These are phyloP conservation scores for Nyctereutes procyonoides DNA, from an alignment of 2,113 vertebrate genomes.

Conservation along the genomic window DNA sequence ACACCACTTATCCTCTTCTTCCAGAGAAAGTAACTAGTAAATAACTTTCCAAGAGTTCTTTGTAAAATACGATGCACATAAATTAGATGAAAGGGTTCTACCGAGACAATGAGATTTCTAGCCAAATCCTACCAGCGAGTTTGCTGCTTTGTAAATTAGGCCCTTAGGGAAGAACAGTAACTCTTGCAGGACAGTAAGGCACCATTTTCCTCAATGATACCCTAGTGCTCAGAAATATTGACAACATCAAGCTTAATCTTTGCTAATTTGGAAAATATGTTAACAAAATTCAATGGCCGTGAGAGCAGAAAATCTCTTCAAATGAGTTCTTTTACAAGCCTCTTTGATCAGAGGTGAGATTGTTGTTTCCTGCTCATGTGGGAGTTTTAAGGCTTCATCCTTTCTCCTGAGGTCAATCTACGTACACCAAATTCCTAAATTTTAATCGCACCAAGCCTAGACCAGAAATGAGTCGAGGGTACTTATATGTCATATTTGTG, in stretches of 20 bases:
- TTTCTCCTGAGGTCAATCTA: conserved; percentile 23
- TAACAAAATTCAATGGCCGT: conserved; percentile 34
- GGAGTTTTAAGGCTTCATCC: background rate
- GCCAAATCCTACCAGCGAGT: conserved; percentile 62
- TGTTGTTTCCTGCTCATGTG: conserved; percentile 1
- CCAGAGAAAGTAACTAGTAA: conserved; percentile 55
- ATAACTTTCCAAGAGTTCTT: conserved; percentile 64
- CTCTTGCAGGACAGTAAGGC: conserved; percentile 61
- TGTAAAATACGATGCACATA: conserved; percentile 61
- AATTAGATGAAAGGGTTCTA: conserved; percentile 72
- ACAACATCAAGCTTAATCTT: conserved; percentile 67
- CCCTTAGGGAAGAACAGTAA: conserved; percentile 64
- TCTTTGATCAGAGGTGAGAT: conserved; percentile 17
- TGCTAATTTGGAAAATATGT: conserved; percentile 60
- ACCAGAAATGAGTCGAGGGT: conserved; percentile 52
- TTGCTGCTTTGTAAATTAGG: conserved; percentile 74
- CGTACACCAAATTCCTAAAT: conserved; percentile 2
- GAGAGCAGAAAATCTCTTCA: conserved; percentile 57
- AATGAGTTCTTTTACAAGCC: background rate
- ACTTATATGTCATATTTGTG: conserved; percentile 9
- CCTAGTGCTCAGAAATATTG: conserved; percentile 62
- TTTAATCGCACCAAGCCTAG: conserved; percentile 51
- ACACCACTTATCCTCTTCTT: conserved; percentile 39
- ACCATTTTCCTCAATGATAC: conserved; percentile 62
- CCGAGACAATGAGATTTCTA: conserved; percentile 55